Base-by-base conservation (phyloP, 2,113 vertebrate genomes). In the Raphicerus campestris region DNA sequence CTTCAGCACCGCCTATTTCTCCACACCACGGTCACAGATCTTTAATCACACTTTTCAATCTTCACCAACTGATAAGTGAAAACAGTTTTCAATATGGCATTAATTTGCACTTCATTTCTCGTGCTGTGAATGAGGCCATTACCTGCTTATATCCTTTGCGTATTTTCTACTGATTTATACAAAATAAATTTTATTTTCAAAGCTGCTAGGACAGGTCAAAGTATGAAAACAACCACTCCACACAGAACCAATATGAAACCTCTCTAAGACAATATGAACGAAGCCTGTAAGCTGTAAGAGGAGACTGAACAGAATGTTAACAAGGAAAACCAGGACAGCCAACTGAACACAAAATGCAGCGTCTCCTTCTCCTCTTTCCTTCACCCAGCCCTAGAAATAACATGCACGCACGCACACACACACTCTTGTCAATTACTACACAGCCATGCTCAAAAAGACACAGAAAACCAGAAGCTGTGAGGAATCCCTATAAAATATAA, bases 181-280 rank as follows among this genome's bases (percentile, higher is more conserved):
- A 7, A 95, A 75, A 51, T 66, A 91, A 91, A 95, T 80, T 87
- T 87, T 58, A 91, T 58, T 87, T 91, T 91, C 73, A 70, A 73
- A 91, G 10, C n/a, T 47, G 47, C 30, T 39, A 82, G n/a, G 77
- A 45, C 1, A 94, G 53, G 73, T 30, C 75, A 87, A 47, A 82
- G 58, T 70, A 78, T 56, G 32, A 63, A 94, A 87, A 45, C 53
- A 91, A 94, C 20, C 66, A 26, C 35, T 85, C 73, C 20, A 47
- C 53, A 30, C 45, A 94, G 86, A 28, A 83, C n/a, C 19, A 83
- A 20, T 51, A 53, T 0, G 51, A 94, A 93, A 77, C 32, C 32
- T 51, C 35, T 51, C 56, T 45, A 32, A 55, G 58, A 70, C 51
- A 93, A 11, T 56, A 81, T 45, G 49, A 92, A 82, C 45, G 66